Percentiles rank a stretch among this genome's conserved stretches.
Conservation (phyloP, 2,113 vertebrate genomes). For the Sisor rabdophorus region DNA sequence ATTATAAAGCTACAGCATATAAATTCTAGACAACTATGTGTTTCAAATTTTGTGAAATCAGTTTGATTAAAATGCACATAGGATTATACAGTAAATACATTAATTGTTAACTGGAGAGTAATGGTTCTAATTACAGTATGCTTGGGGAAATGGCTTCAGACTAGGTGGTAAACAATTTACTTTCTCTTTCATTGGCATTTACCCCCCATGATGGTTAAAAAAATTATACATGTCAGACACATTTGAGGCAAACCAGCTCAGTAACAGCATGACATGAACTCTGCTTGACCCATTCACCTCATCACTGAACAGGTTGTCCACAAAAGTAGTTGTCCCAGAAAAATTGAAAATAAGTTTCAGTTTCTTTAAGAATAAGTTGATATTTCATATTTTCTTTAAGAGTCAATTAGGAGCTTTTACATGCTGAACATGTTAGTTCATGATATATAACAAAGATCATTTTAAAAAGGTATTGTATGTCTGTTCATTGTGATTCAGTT, state of each 20-base stretch:
- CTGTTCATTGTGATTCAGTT: conserved; percentile 48
- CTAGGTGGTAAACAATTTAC: not conserved
- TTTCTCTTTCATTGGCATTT: conserved; percentile 5
- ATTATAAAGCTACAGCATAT: too few relatives aligned
- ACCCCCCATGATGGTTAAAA: not conserved
- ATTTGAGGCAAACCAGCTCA: conserved; percentile 26
- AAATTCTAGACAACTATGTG: too few relatives aligned
- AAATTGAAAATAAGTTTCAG: not conserved
- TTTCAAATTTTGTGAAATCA: too few relatives aligned
- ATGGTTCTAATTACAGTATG: not conserved
- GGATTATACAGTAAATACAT: not conserved
- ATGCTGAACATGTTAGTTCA: not conserved
- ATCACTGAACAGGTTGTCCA: conserved; percentile 5
- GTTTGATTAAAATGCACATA: too few relatives aligned
- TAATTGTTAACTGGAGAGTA: not conserved
- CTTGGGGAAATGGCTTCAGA: not conserved
- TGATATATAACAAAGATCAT: not conserved
- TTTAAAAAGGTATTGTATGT: conserved; percentile 37
- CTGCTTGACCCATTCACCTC: conserved; percentile 20
- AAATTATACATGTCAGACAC: not conserved
- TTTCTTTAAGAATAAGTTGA: not conserved
- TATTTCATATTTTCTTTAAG: not conserved
- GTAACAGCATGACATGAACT: conserved; percentile 8
- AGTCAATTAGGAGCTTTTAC: not conserved
- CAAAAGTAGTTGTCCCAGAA: not conserved